These are phyloP conservation scores for Gorsachius magnificus DNA, from an alignment of 2,797 vertebrate species.

Conservation along the genomic window DNA sequence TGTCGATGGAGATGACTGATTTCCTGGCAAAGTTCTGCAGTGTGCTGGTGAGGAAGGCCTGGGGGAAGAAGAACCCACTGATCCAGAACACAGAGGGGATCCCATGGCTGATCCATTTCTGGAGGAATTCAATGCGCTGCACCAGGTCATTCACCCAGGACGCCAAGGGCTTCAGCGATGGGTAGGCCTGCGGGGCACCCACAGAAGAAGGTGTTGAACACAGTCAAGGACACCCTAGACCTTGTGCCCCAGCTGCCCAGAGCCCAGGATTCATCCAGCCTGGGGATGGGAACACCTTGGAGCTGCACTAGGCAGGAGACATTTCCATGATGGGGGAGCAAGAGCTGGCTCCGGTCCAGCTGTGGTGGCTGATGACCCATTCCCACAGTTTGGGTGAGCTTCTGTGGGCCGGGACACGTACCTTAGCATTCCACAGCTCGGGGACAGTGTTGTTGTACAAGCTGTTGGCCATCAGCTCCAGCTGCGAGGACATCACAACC, in stretches of 20 bases:
- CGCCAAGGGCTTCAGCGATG: slow-evolving; percentile 88
- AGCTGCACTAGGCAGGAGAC: background rate
- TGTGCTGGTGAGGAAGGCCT: slow-evolving; percentile 91
- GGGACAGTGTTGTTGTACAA: slow-evolving; percentile 90
- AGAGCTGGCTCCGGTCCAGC: background rate
- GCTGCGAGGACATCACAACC: slow-evolving; percentile 90
- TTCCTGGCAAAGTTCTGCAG: slow-evolving; percentile 90
- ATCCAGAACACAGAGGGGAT: slow-evolving; percentile 91
- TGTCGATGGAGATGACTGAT: slow-evolving; percentile 83
- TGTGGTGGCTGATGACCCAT: background rate
- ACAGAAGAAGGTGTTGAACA: background rate
- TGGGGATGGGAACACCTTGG: background rate
- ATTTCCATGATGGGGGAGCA: background rate
- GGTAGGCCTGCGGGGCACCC: slow-evolving; percentile 80
- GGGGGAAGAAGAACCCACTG: slow-evolving; percentile 91
- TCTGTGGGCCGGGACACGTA: background rate
- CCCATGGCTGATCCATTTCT: slow-evolving; percentile 83
- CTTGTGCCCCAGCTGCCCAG: background rate
- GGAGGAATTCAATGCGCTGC: slow-evolving; percentile 83
- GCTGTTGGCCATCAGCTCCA: slow-evolving; percentile 89
- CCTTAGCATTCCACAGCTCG: slow-evolving; percentile 88
- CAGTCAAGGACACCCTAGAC: background rate
- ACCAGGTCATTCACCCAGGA: slow-evolving; percentile 90
- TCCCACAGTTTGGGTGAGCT: background rate
- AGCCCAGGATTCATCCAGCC: background rate